Conservation (phyloP, 2,888 invertebrate genomes). For the Craniophora ligustri region DNA sequence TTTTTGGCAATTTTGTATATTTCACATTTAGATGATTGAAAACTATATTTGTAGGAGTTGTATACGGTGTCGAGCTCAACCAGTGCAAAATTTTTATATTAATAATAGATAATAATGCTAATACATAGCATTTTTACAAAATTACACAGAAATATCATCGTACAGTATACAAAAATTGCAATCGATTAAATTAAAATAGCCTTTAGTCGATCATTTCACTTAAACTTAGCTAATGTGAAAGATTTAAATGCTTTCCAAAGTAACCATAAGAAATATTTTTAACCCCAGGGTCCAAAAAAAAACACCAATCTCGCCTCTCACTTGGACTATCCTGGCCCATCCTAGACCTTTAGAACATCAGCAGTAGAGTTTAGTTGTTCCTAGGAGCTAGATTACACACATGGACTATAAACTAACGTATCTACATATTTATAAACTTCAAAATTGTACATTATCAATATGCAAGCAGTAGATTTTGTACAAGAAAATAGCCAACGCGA, state of each 20-base stretch:
- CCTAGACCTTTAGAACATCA: slow-evolving; percentile 58
- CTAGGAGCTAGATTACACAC: slow-evolving; percentile 35
- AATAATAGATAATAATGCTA: too few relatives aligned
- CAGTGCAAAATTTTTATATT: too few relatives aligned
- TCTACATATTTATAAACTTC: slow-evolving; percentile 14
- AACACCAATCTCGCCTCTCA: slow-evolving; percentile 83
- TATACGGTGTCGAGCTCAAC: too few relatives aligned
- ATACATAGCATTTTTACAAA: too few relatives aligned
- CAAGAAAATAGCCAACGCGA: neutral
- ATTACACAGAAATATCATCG: neutral
- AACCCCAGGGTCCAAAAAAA: slow-evolving; percentile 85
- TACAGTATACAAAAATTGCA: neutral
- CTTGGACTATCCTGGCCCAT: slow-evolving; percentile 84
- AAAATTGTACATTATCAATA: slow-evolving; percentile 3
- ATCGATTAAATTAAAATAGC: too few relatives aligned
- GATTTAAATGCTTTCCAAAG: slow-evolving; percentile 41
- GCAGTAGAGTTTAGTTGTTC: slow-evolving; percentile 72
- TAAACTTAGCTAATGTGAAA: slow-evolving; percentile 29
- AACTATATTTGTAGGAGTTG: too few relatives aligned
- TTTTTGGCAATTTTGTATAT: neutral
- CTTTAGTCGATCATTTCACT: slow-evolving; percentile 39
- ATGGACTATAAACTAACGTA: slow-evolving; percentile 20
- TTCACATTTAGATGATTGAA: neutral
- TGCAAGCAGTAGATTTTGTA: slow-evolving; percentile 34
- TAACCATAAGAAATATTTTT: slow-evolving; percentile 55